phyloP scores from a whole-genome alignment of 92 coral and sea anemone species.

The Hydrozoanthus gracilis region DNA sequence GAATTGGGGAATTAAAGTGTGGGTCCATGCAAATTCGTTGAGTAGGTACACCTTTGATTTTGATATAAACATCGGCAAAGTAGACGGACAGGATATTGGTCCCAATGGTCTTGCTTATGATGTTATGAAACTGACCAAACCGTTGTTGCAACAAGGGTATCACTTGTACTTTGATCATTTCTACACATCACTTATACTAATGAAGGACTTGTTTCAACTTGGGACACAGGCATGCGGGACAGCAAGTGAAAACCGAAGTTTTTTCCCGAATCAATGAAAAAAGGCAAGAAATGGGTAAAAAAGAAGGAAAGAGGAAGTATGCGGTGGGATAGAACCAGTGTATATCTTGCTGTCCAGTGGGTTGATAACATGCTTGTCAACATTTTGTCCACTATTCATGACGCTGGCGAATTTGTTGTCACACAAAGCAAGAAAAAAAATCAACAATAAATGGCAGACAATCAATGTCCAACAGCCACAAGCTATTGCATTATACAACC shows the following conservation, averaged over 20 bases:
- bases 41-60: no score
- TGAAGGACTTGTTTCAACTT: conserved; percentile 52
- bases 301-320: conserved; percentile 52
- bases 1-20: no score
- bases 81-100: conserved; percentile 19
- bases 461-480: conserved; percentile 61
- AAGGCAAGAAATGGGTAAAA: conserved; percentile 69
- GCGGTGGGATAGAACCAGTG: conserved; percentile 66
- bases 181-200: conserved; percentile 63
- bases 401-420: conserved; percentile 51
- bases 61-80: no score
- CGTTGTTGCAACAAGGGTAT: conserved; percentile 70
- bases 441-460: conserved; percentile 34
- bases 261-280: conserved; percentile 57
- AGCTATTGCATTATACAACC: conserved; percentile 55
- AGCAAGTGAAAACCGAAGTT: conserved; percentile 39
- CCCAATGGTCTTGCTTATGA: conserved; percentile 76
- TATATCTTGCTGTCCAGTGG: conserved; percentile 65
- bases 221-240: conserved; percentile 65
- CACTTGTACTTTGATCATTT: conserved; percentile 69
- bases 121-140: conserved; percentile 62
- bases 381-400: conserved; percentile 60
- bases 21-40: no score
- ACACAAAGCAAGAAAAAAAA: conserved; percentile 55
- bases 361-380: conserved; percentile 63